Percentiles rank a stretch among this genome's conserved stretches.
Conservation (phyloP, 2,888 invertebrate genomes). For the Anagyrus pseudococci region DNA sequence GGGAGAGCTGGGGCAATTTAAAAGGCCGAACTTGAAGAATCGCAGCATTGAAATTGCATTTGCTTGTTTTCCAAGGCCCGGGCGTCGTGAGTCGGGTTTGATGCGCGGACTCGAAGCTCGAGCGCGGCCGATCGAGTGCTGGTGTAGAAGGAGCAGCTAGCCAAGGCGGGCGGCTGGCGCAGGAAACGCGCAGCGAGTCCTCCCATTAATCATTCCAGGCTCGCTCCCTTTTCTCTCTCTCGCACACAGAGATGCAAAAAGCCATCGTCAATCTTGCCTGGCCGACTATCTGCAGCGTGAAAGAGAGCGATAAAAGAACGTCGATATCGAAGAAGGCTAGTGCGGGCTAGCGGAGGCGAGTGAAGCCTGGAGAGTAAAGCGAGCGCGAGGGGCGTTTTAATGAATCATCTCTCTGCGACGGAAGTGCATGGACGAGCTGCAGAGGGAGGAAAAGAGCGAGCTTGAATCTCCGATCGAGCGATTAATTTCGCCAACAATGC, state of each 20-base stretch:
- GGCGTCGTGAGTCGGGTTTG: too few relatives aligned
- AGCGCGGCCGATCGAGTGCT: too few relatives aligned
- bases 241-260: conserved; percentile 36
- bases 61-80: too few relatives aligned
- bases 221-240: conserved; percentile 9
- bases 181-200: conserved; percentile 12
- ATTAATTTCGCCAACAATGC: too few relatives aligned
- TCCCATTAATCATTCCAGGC: conserved; percentile 26
- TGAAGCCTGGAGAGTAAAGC: too few relatives aligned
- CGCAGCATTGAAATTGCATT: too few relatives aligned
- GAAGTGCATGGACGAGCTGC: too few relatives aligned
- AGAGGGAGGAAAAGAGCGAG: not conserved
- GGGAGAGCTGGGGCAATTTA: too few relatives aligned
- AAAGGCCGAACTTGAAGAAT: too few relatives aligned
- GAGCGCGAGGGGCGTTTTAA: conserved; percentile 5
- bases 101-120: too few relatives aligned
- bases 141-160: not conserved
- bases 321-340: conserved; percentile 18
- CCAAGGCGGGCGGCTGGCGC: not conserved
- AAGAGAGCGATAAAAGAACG: conserved; percentile 16
- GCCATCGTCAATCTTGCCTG: conserved; percentile 34
- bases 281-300: not conserved
- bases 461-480: conserved; percentile 21
- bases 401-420: conserved; percentile 19
- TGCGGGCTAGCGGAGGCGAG: not conserved